phyloP scores from a whole-genome alignment of 2,113 vertebrate species.

The Melanerpes aurifrons region DNA sequence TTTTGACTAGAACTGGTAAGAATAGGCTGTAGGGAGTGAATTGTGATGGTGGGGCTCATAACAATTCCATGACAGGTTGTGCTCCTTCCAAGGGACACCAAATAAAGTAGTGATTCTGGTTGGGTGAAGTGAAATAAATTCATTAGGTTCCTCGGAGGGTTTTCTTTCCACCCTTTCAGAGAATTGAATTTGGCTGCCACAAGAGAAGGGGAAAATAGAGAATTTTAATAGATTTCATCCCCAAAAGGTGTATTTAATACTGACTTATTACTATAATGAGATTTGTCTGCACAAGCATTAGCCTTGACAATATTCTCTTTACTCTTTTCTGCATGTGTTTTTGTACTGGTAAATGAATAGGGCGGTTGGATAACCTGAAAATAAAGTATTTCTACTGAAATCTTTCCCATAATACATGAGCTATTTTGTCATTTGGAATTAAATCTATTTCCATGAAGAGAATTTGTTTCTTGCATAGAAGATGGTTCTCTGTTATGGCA shows the following conservation, averaged over 20 bases:
- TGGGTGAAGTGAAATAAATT: not conserved
- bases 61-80: not conserved
- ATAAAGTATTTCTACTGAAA: not conserved
- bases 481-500: not conserved
- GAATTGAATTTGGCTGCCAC: not conserved
- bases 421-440: not conserved
- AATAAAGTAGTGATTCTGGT: not conserved
- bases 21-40: not conserved
- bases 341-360: not conserved
- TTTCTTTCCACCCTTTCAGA: not conserved
- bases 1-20: not conserved
- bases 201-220: not conserved
- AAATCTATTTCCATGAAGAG: not conserved
- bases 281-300: not conserved
- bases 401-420: not conserved
- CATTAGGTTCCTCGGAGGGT: accelerated
- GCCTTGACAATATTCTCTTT: not conserved
- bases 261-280: not conserved
- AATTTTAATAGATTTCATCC: not conserved
- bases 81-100: not conserved
- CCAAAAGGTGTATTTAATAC: not conserved
- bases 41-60: not conserved
- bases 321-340: not conserved
- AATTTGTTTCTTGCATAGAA: not conserved
- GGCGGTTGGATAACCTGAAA: not conserved